Conservation (phyloP, 2,888 invertebrate genomes). For the Euzetes globulus region DNA sequence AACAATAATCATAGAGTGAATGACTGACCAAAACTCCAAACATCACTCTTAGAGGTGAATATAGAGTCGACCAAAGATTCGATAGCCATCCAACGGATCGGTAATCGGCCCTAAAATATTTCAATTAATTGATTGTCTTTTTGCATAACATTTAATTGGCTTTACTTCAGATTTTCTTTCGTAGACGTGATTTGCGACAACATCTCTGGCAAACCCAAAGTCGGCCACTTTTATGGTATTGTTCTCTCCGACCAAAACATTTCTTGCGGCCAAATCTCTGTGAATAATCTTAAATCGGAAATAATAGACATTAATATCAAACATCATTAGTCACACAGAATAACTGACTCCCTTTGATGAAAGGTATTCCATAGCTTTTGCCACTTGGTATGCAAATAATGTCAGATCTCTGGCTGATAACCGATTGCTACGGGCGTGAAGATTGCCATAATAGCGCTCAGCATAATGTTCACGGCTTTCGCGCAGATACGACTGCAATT, state of each 20-base stretch:
- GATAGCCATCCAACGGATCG: slow-evolving; percentile 89
- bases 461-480: slow-evolving; percentile 56
- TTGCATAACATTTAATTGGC: background rate
- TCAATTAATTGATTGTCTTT: background rate
- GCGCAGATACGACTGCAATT: slow-evolving; percentile 57
- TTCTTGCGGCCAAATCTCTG: slow-evolving; percentile 72
- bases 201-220: slow-evolving; percentile 73
- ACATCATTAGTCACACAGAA: background rate
- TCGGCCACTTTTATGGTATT: slow-evolving; percentile 80
- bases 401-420: slow-evolving; percentile 66
- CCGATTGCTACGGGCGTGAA: slow-evolving; percentile 50
- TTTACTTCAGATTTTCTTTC: slow-evolving; percentile 47
- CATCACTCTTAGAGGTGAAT: slow-evolving; percentile 86
- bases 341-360: slow-evolving; percentile 64
- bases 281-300: slow-evolving; percentile 61
- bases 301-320: background rate
- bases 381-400: slow-evolving; percentile 71
- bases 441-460: slow-evolving; percentile 70
- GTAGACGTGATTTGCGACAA: slow-evolving; percentile 58
- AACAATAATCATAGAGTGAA: background rate
- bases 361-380: slow-evolving; percentile 76
- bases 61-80: slow-evolving; percentile 89
- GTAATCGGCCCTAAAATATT: slow-evolving; percentile 53
- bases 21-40: slow-evolving; percentile 77
- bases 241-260: slow-evolving; percentile 72